A percentile compares a stretch with the other conserved stretches of the same genome.
Conservation (phyloP, 2,113 vertebrate genomes). For the Rostratula benghalensis region DNA sequence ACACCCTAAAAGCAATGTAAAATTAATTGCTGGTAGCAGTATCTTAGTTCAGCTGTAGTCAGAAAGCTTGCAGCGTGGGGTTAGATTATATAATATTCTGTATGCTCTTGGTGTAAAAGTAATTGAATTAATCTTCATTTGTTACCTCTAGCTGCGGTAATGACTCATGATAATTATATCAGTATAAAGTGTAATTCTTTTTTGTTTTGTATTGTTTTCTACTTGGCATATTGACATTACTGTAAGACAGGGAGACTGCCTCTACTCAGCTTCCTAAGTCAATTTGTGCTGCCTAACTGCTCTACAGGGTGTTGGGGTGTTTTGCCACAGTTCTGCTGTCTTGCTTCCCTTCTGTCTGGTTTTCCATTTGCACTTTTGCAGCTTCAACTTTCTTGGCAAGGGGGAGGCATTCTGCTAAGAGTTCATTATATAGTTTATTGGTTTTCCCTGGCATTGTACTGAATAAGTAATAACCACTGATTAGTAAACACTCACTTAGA, state of each 20-base stretch:
- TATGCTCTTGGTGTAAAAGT: neutral
- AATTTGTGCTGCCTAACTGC: neutral
- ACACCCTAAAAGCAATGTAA: fast-evolving
- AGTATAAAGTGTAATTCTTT: neutral
- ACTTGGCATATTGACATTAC: neutral
- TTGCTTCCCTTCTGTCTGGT: neutral
- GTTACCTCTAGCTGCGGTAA: neutral
- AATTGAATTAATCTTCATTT: neutral
- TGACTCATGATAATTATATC: neutral
- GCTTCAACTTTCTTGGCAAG: neutral
- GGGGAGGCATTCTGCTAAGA: neutral
- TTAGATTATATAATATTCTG: neutral
- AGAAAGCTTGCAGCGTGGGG: neutral
- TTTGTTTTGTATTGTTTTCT: neutral
- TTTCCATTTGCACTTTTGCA: neutral
- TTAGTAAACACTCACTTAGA: neutral
- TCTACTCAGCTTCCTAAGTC: neutral
- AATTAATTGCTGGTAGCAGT: neutral
- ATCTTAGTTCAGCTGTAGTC: neutral
- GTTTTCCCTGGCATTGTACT: neutral
- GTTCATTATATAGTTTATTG: neutral
- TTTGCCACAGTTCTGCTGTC: neutral
- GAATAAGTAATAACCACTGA: neutral
- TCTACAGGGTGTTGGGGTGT: neutral
- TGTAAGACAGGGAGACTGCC: neutral